Evolutionary conservation across 2,888 invertebrate species (phyloP).

Genomic region (Apodemia duryi): DNA sequence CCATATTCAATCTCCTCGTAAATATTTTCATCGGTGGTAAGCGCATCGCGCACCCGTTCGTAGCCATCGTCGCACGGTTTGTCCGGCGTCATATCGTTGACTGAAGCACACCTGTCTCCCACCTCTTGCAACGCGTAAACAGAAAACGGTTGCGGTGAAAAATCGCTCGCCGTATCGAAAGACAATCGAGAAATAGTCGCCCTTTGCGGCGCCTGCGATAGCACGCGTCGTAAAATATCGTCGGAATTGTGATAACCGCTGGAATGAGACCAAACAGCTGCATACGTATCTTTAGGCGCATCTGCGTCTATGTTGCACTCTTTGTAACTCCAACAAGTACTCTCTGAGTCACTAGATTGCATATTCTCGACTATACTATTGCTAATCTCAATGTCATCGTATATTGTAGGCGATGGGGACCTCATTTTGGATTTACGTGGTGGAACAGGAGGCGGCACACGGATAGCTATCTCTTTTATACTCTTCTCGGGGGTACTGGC

Average conservation of each 20-base stretch:
- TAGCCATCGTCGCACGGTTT: conserved; percentile 67
- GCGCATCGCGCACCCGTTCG: conserved; percentile 68
- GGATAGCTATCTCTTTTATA: conserved; percentile 31
- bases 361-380: conserved; percentile 35
- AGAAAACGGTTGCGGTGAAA: conserved; percentile 53
- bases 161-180: conserved; percentile 63
- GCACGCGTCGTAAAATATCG: conserved; percentile 53
- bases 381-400: conserved; percentile 45
- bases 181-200: conserved; percentile 61
- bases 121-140: conserved; percentile 67
- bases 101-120: conserved; percentile 71
- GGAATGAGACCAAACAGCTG: conserved; percentile 66
- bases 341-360: conserved; percentile 60
- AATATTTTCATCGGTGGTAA: conserved; percentile 63
- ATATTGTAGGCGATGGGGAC: conserved; percentile 45
- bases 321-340: conserved; percentile 73
- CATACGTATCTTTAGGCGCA: conserved; percentile 49
- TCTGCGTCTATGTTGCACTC: conserved; percentile 58
- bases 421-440: conserved; percentile 51
- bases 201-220: conserved; percentile 52
- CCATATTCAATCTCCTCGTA: conserved; percentile 72
- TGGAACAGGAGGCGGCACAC: conserved; percentile 50
- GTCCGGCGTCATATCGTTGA: conserved; percentile 66
- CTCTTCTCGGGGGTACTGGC: conserved; percentile 53
- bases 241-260: conserved; percentile 71